phyloP scores from a whole-genome alignment of 2,888 invertebrate species.

The Rhingia campestris region DNA sequence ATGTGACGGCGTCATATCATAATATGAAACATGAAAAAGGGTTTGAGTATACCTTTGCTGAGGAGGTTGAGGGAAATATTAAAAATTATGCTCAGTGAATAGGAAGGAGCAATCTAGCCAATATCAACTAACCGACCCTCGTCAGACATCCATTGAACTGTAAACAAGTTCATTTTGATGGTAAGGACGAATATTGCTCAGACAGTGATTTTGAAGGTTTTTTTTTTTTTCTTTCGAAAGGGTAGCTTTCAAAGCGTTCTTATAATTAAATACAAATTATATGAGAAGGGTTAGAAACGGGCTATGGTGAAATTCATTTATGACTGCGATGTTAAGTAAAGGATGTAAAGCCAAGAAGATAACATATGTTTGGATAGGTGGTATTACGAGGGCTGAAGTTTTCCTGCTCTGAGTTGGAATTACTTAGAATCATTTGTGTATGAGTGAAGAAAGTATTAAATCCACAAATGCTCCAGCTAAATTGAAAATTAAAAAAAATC shows the following conservation, averaged over 20 bases:
- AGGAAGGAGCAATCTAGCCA: slow-evolving; percentile 31
- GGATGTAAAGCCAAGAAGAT: no score
- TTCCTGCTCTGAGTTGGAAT: no score
- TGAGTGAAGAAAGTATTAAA: no score
- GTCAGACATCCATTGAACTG: slow-evolving; percentile 48
- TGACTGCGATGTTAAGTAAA: no score
- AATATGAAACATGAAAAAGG: slow-evolving; percentile 19
- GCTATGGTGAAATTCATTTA: no score
- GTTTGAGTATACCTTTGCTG: neutral
- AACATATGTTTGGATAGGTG: no score
- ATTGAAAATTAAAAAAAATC: no score
- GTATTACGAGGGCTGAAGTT: no score
- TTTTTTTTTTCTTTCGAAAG: neutral
- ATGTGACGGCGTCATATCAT: slow-evolving; percentile 9
- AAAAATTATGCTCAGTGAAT: slow-evolving; percentile 47
- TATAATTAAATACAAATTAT: neutral
- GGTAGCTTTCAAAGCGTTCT: neutral
- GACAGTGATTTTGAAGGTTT: neutral
- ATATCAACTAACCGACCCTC: slow-evolving; percentile 35
- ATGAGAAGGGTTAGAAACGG: neutral
- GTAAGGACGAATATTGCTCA: neutral
- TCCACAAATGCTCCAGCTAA: no score
- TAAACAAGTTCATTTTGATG: slow-evolving; percentile 32
- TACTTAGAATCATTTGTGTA: no score
- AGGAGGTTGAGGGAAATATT: slow-evolving; percentile 29